Evolutionary conservation across 2,888 invertebrate genomes (phyloP), one percentile per base, ranked within the genome.

Genomic region (Trisateles emortualis): DNA sequence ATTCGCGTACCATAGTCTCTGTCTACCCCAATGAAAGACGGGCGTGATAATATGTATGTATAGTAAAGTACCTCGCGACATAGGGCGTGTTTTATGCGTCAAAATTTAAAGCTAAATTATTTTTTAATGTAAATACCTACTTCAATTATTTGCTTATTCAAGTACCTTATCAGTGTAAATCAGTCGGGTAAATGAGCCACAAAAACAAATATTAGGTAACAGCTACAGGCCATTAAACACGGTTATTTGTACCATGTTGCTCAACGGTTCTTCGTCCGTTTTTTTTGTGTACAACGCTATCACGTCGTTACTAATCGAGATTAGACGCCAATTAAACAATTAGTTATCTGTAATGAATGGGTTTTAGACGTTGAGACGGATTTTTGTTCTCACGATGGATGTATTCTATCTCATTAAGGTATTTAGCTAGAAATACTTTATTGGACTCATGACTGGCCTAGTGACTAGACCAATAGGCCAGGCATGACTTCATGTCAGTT

Each of bases 291-390:
- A 70, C 51, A 11, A 30, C 11, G 30, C 54, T 52, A 69, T 64
- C 71, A 56, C 44, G 64, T 51, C 80, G 78, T 81, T 77, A 79
- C 83, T 73, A 84, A 70, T 73, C 61, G 74, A 78, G 84, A 86
- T 89, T 85, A 84, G 65, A 47, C 79, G 79, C 70, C 79, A 79
- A 86, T 88, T 86, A 88, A 77, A 81, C 83, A 86, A 88, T 88
- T 88, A 83, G 77, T 80, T 74, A 73, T 59, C 66, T 63, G 67
- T 75, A 74, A 78, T 79, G 69, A 77, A 78, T 67, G 32, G 41
- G 42, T 39, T 16, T 54, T 48, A 32, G 38, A 4, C 33, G 33
- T 40, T 41, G 30, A 14, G 36, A 40, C 11, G 39, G 41, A 11
- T 39, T 22, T n/a, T 44, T 19, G 24, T 39, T 39, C 39, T 42